Conservation (phyloP, 2,888 invertebrate genomes). For the Chydorus sphaericus region DNA sequence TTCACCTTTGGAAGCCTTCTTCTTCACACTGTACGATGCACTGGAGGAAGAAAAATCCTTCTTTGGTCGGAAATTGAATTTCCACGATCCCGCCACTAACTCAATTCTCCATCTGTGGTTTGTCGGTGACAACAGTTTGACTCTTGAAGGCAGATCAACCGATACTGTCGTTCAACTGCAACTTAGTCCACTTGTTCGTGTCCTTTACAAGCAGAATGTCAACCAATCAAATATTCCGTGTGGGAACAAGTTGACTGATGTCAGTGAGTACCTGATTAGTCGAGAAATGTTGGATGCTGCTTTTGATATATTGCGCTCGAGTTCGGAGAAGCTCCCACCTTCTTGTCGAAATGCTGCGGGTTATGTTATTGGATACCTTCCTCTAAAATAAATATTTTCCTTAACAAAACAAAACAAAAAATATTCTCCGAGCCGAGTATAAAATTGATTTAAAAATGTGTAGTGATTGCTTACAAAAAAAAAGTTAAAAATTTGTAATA, state of each 20-base stretch:
- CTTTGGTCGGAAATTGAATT: slow-evolving; percentile 5
- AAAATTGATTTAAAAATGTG: too few relatives aligned
- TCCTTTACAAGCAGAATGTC: not conserved
- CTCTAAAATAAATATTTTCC: too few relatives aligned
- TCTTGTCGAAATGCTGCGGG: not conserved
- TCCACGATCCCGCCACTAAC: not conserved
- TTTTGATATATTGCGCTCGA: not conserved
- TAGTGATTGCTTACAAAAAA: too few relatives aligned
- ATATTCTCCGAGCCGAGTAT: too few relatives aligned
- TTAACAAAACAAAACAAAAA: too few relatives aligned
- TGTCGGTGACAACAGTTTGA: not conserved
- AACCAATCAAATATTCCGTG: not conserved
- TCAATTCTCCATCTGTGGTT: not conserved
- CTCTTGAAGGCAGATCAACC: not conserved
- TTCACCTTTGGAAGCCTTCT: not conserved
- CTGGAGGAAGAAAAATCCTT: slow-evolving; percentile 4
- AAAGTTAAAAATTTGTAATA: too few relatives aligned
- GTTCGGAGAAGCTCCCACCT: not conserved
- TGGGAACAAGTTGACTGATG: too few relatives aligned
- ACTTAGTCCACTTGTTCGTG: not conserved
- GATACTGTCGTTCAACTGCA: not conserved
- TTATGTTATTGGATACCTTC: not conserved
- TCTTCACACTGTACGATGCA: not conserved
- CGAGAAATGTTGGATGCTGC: not conserved
- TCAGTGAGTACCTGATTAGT: not conserved